A percentile compares a stretch with the other conserved stretches of the same genome.
Evolutionary conservation across 1,140 invertebrate genomes (phyloP).

Genomic region (Calephelis nemesis): DNA sequence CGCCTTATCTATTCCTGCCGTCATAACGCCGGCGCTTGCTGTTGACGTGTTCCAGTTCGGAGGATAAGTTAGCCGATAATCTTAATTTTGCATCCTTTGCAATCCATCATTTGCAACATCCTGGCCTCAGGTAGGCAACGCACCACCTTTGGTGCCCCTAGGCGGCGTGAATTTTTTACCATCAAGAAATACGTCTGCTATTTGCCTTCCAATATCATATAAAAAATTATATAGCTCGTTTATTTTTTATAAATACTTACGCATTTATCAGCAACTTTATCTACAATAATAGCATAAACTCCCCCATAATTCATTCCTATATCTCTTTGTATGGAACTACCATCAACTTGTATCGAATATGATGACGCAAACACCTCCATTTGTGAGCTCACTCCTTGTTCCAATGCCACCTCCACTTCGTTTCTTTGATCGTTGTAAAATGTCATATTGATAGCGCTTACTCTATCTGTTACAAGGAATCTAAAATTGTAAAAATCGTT

Average conservation of each 20-base stretch:
- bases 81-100: too few relatives aligned
- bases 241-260: conserved; percentile 37
- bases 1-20: too few relatives aligned
- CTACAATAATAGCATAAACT: conserved; percentile 80
- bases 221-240: neutral
- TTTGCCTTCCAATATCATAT: too few relatives aligned
- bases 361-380: conserved; percentile 56
- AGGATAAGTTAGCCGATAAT: too few relatives aligned
- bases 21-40: too few relatives aligned
- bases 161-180: too few relatives aligned
- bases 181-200: too few relatives aligned
- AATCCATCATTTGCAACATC: too few relatives aligned
- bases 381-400: conserved; percentile 48
- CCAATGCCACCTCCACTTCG: conserved; percentile 46
- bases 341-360: conserved; percentile 54
- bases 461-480: conserved; percentile 41
- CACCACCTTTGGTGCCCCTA: too few relatives aligned
- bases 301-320: conserved; percentile 77
- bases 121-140: too few relatives aligned
- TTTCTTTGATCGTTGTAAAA: conserved; percentile 51
- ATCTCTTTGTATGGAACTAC: conserved; percentile 30
- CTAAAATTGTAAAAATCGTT: conserved; percentile 35
- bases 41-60: too few relatives aligned
- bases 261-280: conserved; percentile 40
- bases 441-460: conserved; percentile 50